Percentiles rank a stretch among this genome's conserved stretches.
Conservation (phyloP, 2,113 vertebrate species). For the Gymnarchus niloticus region DNA sequence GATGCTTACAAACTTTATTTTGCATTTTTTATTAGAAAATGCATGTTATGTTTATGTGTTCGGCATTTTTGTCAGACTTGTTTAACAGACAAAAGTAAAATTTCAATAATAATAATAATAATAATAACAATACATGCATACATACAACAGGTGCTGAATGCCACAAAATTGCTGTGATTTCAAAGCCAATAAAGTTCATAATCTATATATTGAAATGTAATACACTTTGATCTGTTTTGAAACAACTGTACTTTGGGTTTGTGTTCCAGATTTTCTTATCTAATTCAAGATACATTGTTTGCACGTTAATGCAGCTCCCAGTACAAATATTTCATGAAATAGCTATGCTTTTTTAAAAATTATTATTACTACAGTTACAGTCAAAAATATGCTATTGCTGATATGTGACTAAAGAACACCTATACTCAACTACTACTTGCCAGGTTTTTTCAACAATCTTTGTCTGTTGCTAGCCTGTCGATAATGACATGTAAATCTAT, state of each 20-base stretch:
- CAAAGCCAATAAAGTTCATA: background rate
- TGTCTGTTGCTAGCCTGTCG: background rate
- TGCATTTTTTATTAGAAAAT: background rate
- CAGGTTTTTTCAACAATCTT: background rate
- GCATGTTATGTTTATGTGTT: background rate
- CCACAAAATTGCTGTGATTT: background rate
- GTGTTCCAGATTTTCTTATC: too few species aligned
- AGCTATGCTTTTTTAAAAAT: background rate
- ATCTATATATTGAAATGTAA: background rate
- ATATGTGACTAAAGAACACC: background rate
- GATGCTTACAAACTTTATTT: too few species aligned
- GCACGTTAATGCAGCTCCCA: too few species aligned
- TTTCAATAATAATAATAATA: background rate
- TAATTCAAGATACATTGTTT: too few species aligned
- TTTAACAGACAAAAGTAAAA: background rate
- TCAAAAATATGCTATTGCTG: background rate
- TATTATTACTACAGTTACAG: background rate
- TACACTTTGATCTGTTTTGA: background rate
- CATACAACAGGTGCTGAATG: too few species aligned
- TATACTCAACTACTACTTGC: background rate
- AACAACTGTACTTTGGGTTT: too few species aligned
- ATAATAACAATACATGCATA: background rate
- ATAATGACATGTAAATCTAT: background rate
- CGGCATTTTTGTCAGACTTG: too few species aligned
- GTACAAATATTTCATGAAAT: too few species aligned